Evolutionary conservation across 2,888 invertebrate species (phyloP).

Genomic region (Bombylius discolor): DNA sequence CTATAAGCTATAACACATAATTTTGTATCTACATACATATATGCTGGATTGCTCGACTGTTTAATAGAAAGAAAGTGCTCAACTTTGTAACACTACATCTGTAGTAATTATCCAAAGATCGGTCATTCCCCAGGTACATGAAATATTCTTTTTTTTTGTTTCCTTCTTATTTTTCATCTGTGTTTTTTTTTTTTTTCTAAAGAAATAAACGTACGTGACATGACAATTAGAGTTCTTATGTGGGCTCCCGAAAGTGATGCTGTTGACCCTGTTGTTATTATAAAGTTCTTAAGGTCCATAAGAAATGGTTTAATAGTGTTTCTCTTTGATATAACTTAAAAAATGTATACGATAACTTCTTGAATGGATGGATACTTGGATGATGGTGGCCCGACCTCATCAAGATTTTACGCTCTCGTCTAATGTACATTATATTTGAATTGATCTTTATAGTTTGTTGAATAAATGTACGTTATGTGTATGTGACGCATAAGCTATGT

Average conservation of each 20-base stretch:
- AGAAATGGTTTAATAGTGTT: no score
- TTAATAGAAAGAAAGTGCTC: no score
- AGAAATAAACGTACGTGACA: conserved; percentile 4
- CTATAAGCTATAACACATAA: no score
- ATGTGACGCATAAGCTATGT: no score
- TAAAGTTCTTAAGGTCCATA: not conserved
- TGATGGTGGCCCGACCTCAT: not conserved
- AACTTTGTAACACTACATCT: not conserved
- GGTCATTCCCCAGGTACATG: conserved; percentile 3
- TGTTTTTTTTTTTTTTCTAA: no score
- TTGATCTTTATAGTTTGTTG: no score
- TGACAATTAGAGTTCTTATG: conserved; percentile 4
- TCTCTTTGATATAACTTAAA: no score
- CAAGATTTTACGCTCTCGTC: not conserved
- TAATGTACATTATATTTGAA: not conserved
- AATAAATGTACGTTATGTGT: no score
- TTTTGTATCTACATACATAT: no score
- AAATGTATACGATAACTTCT: not conserved
- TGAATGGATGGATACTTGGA: not conserved
- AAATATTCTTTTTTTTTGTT: not conserved
- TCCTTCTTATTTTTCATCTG: no score
- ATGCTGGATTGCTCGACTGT: no score
- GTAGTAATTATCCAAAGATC: not conserved
- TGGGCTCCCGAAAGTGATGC: conserved; percentile 5
- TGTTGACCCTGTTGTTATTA: conserved; percentile 1